These are phyloP conservation scores for Matsumyia berberina DNA, from an alignment of 2,888 invertebrate species.

Conservation along the genomic window DNA sequence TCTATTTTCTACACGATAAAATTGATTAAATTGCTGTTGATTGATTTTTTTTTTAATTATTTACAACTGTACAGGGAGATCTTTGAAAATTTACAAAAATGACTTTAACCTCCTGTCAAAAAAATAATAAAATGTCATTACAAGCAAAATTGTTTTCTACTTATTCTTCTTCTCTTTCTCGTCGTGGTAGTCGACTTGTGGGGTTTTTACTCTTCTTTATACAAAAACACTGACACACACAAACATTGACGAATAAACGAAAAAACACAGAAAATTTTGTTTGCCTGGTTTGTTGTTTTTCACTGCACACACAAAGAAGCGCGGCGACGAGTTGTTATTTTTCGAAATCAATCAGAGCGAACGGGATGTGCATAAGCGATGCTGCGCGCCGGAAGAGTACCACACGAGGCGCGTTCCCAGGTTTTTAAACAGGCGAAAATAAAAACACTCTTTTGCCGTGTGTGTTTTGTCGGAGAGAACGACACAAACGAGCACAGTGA, in stretches of 20 bases:
- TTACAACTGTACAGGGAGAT: conserved; percentile 64
- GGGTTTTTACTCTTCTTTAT: conserved; percentile 21
- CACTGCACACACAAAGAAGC: conserved; percentile 40
- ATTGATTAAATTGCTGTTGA: conserved; percentile 30
- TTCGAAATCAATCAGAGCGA: conserved; percentile 61
- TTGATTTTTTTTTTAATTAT: conserved; percentile 36
- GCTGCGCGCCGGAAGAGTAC: conserved; percentile 33
- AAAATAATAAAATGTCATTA: conserved; percentile 22
- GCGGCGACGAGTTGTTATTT: conserved; percentile 64
- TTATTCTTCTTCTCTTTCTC: conserved; percentile 11
- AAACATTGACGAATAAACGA: conserved; percentile 21
- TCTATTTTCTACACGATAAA: conserved; percentile 42
- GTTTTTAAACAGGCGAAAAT: conserved; percentile 7
- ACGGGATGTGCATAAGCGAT: conserved; percentile 6
- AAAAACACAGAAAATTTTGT: conserved; percentile 25
- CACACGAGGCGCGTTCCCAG: conserved; percentile 27
- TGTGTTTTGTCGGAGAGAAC: neutral
- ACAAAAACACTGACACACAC: conserved; percentile 40
- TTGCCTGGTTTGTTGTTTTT: conserved; percentile 38
- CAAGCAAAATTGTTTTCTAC: conserved; percentile 23
- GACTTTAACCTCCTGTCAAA: conserved; percentile 24
- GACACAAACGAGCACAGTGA: conserved; percentile 15
- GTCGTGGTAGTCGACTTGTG: conserved; percentile 26
- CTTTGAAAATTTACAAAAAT: conserved; percentile 51
- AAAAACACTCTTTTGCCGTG: conserved; percentile 2